A percentile compares a stretch with the other conserved stretches of the same genome.
Conservation (phyloP, 2,113 vertebrate genomes). For the Corvus cornix region DNA sequence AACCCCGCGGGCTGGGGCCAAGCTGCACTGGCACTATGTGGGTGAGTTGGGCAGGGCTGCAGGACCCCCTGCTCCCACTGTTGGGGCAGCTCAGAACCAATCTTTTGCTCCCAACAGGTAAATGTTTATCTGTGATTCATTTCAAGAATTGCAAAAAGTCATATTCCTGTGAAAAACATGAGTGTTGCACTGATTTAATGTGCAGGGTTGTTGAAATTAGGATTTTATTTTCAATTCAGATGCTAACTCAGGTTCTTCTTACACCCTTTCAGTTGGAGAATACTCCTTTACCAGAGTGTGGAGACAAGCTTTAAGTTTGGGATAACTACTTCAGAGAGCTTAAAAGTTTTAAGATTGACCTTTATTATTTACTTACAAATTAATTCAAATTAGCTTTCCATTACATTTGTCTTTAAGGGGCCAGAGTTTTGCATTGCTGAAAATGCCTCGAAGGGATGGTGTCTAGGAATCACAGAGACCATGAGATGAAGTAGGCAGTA, state of each 20-base stretch:
- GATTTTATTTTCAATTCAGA: neutral
- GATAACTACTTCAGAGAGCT: neutral
- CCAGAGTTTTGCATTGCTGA: neutral
- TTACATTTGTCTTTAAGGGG: neutral
- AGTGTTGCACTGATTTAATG: neutral
- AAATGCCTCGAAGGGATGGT: neutral
- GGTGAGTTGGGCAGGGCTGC: too few relatives aligned
- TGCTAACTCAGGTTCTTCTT: neutral
- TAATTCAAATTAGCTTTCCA: neutral
- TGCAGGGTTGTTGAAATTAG: neutral
- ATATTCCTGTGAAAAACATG: neutral
- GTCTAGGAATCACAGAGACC: neutral
- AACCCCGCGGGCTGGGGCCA: accelerated
- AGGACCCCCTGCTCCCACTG: too few relatives aligned
- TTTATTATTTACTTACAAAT: neutral
- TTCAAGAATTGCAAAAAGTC: neutral
- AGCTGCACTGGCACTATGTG: accelerated
- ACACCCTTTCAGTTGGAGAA: neutral
- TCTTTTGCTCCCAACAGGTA: neutral
- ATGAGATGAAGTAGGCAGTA: neutral
- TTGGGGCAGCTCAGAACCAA: neutral
- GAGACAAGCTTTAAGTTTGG: neutral
- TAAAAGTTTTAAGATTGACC: neutral
- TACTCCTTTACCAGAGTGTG: neutral
- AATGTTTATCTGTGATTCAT: neutral